Percentiles rank a stretch among this genome's conserved stretches.
Conservation (phyloP, 1,140 invertebrate genomes). For the Diorhabda elongata region DNA sequence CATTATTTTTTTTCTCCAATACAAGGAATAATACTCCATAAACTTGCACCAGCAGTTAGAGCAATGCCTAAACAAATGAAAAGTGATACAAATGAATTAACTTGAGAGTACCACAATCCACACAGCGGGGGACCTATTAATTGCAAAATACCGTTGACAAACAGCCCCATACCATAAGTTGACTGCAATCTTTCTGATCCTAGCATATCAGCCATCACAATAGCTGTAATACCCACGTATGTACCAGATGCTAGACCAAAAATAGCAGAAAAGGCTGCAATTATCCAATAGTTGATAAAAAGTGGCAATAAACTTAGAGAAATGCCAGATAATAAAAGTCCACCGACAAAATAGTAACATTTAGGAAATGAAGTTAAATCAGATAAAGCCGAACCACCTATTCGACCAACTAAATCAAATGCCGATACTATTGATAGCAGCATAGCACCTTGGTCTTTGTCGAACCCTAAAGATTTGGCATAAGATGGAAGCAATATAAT, state of each 20-base stretch:
- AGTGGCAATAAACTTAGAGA: constrained; percentile 66
- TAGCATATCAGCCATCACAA: constrained; percentile 81
- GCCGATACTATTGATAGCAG: constrained; percentile 74
- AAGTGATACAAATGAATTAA: constrained; percentile 63
- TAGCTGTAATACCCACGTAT: constrained; percentile 79
- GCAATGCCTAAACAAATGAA: constrained; percentile 68
- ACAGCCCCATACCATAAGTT: constrained; percentile 79
- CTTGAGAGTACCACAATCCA: constrained; percentile 61
- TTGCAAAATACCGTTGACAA: constrained; percentile 77
- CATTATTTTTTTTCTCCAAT: constrained; percentile 49
- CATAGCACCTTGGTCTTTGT: constrained; percentile 63
- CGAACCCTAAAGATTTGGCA: constrained; percentile 62
- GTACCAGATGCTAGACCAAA: constrained; percentile 80
- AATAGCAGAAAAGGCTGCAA: constrained; percentile 66
- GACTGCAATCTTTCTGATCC: constrained; percentile 77
- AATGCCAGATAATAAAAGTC: constrained; percentile 70
- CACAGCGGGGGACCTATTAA: constrained; percentile 75
- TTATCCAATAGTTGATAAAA: constrained; percentile 52
- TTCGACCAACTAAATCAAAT: constrained; percentile 72
- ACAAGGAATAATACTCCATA: constrained; percentile 72
- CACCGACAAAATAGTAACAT: constrained; percentile 75
- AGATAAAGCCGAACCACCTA: constrained; percentile 76
- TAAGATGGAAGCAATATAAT: constrained; percentile 75
- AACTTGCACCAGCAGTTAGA: constrained; percentile 64
- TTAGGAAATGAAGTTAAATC: constrained; percentile 70